Base-by-base conservation (phyloP, 2,797 vertebrate genomes). In the Sebastes goodei region DNA sequence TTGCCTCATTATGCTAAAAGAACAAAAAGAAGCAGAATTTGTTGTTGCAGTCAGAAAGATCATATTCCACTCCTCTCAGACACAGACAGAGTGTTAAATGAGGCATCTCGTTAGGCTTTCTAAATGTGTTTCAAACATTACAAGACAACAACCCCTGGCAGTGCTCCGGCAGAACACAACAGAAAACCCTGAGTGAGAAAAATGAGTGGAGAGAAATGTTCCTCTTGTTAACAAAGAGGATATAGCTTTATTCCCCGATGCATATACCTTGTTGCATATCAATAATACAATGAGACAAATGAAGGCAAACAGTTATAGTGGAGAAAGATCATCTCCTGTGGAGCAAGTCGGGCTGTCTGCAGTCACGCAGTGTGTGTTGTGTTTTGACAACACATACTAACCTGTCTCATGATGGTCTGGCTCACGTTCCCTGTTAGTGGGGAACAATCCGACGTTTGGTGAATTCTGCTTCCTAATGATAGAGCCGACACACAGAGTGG, bases 81-180 rank as follows among this genome's bases (percentile, higher is more conserved):
- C 33, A 56, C 46, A 65, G 65, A 67, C 52, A 63, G 20, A 25
- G 20, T 78, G 69, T 66, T 38, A 86, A 78, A 88, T 81, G 72
- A 81, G 66, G 78, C 63, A 73, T 71, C 82, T 88, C 82, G 81
- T 88, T 86, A 88, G 57, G 46, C 62, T 53, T 69, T 78, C 78
- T 71, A 76, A 78, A 75, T 46, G 78, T 52, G 46, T 64, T 79
- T 82, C 70, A 67, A 80, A 82, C 60, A 59, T 78, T 75, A 62
- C 63, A 72, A 76, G 72, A 68, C 78, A 80, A 63, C 63, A 78
- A 53, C 49, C 35, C 35, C 38, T 64, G 66, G 76, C 70, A 63
- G 62, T 3, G 14, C 9, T 59, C 84, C 38, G 17, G 29, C 52
- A 65, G 15, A 75, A 66, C 27, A 73, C 30, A 59, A 65, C 27